Percentiles rank a stretch among this genome's conserved stretches.
Evolutionary conservation across 1,140 invertebrate genomes (phyloP).

Genomic region (Ephestia elutella): DNA sequence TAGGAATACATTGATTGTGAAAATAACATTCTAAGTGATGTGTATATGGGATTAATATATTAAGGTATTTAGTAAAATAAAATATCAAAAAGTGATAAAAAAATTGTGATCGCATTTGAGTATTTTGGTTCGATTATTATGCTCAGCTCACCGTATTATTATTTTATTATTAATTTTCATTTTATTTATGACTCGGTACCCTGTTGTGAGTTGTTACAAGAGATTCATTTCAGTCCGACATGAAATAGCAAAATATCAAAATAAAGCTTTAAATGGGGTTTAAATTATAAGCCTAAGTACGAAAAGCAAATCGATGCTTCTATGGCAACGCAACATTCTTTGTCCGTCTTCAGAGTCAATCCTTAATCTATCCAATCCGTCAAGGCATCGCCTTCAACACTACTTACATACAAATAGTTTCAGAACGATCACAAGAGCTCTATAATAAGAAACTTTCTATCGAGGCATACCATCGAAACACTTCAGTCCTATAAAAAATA

Average conservation of each 20-base stretch:
- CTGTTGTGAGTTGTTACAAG: slow-evolving; percentile 52
- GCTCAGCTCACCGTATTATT: slow-evolving; percentile 39
- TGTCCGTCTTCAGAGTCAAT: slow-evolving; percentile 18
- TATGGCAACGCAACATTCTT: slow-evolving; percentile 14
- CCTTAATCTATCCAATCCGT: neutral
- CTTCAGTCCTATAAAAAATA: slow-evolving; percentile 42
- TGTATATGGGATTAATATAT: slow-evolving; percentile 46
- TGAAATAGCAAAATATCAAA: slow-evolving; percentile 24
- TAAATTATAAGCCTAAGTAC: slow-evolving; percentile 31
- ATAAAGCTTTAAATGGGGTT: slow-evolving; percentile 22
- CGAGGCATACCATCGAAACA: slow-evolving; percentile 20
- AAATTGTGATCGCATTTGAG: slow-evolving; percentile 60
- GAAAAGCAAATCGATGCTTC: slow-evolving; percentile 20
- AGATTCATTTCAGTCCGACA: slow-evolving; percentile 46
- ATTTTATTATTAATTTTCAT: slow-evolving; percentile 29
- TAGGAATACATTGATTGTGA: slow-evolving; percentile 59
- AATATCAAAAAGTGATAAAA: slow-evolving; percentile 39
- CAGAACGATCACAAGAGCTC: slow-evolving; percentile 27
- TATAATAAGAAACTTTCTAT: slow-evolving; percentile 16
- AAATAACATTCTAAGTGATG: slow-evolving; percentile 48
- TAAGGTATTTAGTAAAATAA: slow-evolving; percentile 32
- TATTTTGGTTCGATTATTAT: slow-evolving; percentile 66
- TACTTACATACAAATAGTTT: slow-evolving; percentile 10
- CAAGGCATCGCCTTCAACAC: slow-evolving; percentile 8
- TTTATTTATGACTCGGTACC: slow-evolving; percentile 58